Base-by-base conservation (phyloP, 1,140 invertebrate genomes). In the Cotesia vestalis region DNA sequence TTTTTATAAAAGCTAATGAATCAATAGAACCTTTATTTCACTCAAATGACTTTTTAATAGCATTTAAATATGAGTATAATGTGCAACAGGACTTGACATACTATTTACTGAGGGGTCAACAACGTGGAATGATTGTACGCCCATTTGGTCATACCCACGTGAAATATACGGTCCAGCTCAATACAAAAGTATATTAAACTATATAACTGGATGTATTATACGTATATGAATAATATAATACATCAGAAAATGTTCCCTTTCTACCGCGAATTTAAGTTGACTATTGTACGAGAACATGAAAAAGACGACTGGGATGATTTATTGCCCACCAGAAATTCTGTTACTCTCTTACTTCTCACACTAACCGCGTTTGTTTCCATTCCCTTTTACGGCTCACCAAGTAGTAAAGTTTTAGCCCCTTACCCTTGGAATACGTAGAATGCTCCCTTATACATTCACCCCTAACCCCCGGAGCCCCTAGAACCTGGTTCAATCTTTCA, bases 321-420 rank as follows among this genome's bases (percentile, higher is more conserved):
- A 87, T 87, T 85, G 82, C 81, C 78, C 78, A 80, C 77, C 79
- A 84, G 82, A 85, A 84, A 86, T 87, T 86, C 81, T 85, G 85
- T 85, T 86, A 85, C 85, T 85, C 83, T 81, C 74, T 60, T 46
- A 75, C 72, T 57, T 78, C 78, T 75, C 80, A 79, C 81, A 78
- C 81, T 83, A 85, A 85, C 84, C 84, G 80, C 85, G 83, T 82
- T 85, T 83, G 80, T 80, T 81, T 86, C 84, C 85, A 87, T 87
- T 87, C 81, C 81, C 84, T 86, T 86, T 86, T 81, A 87, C 80
- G 82, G 80, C 81, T 87, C 81, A 81, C 78, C 82, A 80, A 80
- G 78, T 68, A 73, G 63, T 53, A 70, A 70, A 40, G 17, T 20
- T 52, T 55, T 40, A 57, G 69, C 12, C 61, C 66, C 51, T 52